Percentiles rank a stretch among this genome's conserved stretches.
Conservation (phyloP, 2,888 invertebrate genomes). For the Trichogramma dendrolimi region DNA sequence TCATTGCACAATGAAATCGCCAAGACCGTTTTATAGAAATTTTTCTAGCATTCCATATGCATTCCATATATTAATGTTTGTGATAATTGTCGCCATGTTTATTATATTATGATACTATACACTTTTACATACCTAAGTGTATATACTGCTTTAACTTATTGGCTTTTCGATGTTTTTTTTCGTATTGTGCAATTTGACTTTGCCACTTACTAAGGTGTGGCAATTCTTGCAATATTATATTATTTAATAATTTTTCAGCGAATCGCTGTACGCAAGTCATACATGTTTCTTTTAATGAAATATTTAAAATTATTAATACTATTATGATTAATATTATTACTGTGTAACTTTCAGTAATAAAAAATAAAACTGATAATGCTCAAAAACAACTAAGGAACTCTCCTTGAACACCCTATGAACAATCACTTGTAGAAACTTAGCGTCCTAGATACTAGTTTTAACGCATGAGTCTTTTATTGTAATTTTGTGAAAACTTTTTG, state of each 20-base stretch:
- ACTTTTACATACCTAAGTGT: too few species aligned
- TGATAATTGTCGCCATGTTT: conserved; percentile 18
- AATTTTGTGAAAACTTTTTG: conserved; percentile 20
- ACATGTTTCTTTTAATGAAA: conserved; percentile 20
- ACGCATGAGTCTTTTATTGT: conserved; percentile 18
- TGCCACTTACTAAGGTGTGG: conserved; percentile 18
- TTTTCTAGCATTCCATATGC: conserved; percentile 29
- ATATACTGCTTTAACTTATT: too few species aligned
- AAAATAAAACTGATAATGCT: conserved; percentile 21
- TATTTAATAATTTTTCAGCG: conserved; percentile 17
- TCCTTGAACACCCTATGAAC: conserved; percentile 30
- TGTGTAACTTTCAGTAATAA: conserved; percentile 43
- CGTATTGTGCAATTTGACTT: conserved; percentile 28
- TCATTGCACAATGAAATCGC: conserved; percentile 20
- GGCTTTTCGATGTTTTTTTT: conserved; percentile 22
- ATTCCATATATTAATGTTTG: conserved; percentile 26
- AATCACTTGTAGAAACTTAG: conserved; percentile 21
- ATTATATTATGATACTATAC: conserved; percentile 13
- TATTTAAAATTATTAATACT: too few species aligned
- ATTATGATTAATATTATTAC: too few species aligned
- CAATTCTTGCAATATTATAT: conserved; percentile 21
- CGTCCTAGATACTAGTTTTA: background rate
- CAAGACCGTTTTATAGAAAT: conserved; percentile 20
- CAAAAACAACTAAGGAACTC: conserved; percentile 16
- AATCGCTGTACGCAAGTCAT: conserved; percentile 18